Evolutionary conservation across 2,113 vertebrate genomes (phyloP), one percentile per base, ranked within the genome.

Genomic region (Pituophis catenifer): DNA sequence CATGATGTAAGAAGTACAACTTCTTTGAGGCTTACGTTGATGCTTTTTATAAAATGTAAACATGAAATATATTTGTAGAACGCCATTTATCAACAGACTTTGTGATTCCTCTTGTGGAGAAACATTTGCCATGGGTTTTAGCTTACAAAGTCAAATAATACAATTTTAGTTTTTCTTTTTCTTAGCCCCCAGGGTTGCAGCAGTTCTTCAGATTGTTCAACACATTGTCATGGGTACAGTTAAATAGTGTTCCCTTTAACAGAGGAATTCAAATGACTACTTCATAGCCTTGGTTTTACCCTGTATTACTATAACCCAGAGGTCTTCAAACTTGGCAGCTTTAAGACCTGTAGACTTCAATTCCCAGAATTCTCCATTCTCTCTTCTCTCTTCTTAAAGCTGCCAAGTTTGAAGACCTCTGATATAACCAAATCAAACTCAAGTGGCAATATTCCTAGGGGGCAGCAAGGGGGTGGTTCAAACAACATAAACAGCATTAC

Each of bases 101-200:
- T 10, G 0, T 58, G 1, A 5, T 89, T 92, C 85, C 29, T 75
- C 12, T 26, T 17, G 17, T 52, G 94, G 89, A 5, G 7, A 58
- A 95, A 7, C 11, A 93, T 92, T 55, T 81, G 93, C 33, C 9
- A 86, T 92, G 65, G 94, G 90, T 92, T 94, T 94, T 19, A 55
- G 11, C 50, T 91, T 6, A 70, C 21, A 86, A 90, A 87, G 23
- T 70, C 55, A 50, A 94, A 58, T 24, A 70, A 7, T 2, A 95
- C 93, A 0, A 2, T 44, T 89, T 3, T 10, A 48, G 44, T 90
- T 8, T 62, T 94, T 13, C 53, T 15, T 54, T 54, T 59, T 93
- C 89, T 89, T 38, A 44, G 70, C 15, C 86, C 54, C 53, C 9
- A 87, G 58, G 3, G 7, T 48, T 88, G 93, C 52, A 48, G 90